Conservation (phyloP, 2,797 vertebrate species). For the Enteromius afrohamiltoni region DNA sequence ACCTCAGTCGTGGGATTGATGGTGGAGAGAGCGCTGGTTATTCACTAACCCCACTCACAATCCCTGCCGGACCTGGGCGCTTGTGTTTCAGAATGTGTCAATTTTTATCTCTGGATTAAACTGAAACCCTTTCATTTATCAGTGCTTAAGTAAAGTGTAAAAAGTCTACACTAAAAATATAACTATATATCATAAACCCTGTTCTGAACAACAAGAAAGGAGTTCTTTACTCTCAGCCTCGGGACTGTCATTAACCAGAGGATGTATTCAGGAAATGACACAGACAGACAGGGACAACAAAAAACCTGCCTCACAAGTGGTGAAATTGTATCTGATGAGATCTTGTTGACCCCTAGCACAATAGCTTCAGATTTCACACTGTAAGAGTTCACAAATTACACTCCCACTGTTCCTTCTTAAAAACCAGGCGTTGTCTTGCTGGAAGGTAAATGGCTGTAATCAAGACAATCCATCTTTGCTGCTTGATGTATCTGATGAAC, state of each 20-base stretch:
- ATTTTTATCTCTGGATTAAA: neutral
- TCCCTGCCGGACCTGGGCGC: no score
- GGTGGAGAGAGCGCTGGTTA: no score
- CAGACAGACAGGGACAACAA: slow-evolving; percentile 6
- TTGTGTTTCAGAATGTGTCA: neutral
- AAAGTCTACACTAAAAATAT: neutral
- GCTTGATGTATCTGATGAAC: slow-evolving; percentile 29
- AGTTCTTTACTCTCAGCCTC: neutral
- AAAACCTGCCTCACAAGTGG: neutral
- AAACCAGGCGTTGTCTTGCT: neutral
- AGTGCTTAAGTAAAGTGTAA: neutral
- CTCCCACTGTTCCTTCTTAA: neutral
- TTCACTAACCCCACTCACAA: no score
- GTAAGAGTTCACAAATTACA: slow-evolving; percentile 29
- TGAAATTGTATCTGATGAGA: slow-evolving; percentile 16
- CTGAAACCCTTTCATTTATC: neutral
- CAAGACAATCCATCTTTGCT: slow-evolving; percentile 29
- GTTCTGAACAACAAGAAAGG: neutral
- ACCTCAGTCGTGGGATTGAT: no score
- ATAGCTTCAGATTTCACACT: slow-evolving; percentile 2
- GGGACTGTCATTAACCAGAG: neutral
- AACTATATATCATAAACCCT: neutral
- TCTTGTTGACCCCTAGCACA: slow-evolving; percentile 13
- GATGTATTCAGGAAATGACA: neutral
- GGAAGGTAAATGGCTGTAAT: slow-evolving; percentile 44